Percentiles rank a stretch among this genome's conserved stretches.
Conservation (phyloP, 2,113 vertebrate genomes). For the Microcebus tavaratra region DNA sequence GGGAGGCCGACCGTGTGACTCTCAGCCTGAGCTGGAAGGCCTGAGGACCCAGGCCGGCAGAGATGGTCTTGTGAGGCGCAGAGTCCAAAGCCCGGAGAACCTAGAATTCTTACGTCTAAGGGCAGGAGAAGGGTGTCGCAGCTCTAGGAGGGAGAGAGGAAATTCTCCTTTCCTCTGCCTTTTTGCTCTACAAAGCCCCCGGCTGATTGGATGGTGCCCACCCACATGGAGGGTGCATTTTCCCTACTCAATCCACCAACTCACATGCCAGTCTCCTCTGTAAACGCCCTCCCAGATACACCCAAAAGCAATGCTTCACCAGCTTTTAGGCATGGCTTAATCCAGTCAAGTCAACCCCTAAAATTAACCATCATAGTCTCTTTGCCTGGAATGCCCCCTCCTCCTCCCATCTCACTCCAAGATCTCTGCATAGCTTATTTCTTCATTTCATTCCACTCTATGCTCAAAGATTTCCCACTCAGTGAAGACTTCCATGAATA, state of each 20-base stretch:
- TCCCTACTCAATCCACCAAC: neutral
- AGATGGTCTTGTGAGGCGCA: neutral
- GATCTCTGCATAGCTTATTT: neutral
- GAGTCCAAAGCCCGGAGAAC: neutral
- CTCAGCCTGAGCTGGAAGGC: neutral
- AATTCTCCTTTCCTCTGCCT: neutral
- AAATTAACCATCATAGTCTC: neutral
- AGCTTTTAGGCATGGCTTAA: neutral
- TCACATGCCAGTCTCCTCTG: neutral
- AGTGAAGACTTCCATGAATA: neutral
- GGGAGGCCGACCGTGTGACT: neutral
- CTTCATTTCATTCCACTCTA: neutral
- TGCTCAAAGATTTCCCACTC: neutral
- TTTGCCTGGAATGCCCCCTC: neutral
- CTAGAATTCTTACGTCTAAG: neutral
- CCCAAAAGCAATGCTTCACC: neutral
- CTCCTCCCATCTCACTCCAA: neutral
- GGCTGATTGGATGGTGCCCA: neutral
- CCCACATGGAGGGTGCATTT: neutral
- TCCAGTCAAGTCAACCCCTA: neutral
- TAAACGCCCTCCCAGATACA: neutral
- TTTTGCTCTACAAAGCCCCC: neutral
- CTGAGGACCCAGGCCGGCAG: neutral
- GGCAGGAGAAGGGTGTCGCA: neutral
- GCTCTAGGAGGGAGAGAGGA: neutral